Conservation (phyloP, 2,888 invertebrate species). For the Rotaria macrura region DNA sequence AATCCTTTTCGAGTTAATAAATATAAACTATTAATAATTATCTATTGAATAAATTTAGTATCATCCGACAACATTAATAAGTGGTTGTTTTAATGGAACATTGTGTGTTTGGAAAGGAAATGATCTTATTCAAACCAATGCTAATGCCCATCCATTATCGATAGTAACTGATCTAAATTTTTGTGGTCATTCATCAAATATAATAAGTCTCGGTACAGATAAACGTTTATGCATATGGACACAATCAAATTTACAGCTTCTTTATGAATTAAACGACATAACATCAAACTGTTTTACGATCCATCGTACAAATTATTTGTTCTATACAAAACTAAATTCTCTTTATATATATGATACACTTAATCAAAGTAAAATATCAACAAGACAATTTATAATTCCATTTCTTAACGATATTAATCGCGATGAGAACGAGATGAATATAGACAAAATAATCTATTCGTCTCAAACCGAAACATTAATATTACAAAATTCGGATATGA, state of each 20-base stretch:
- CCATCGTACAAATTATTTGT: slow-evolving; percentile 4
- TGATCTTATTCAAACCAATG: neutral
- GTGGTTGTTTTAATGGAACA: neutral
- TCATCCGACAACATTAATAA: neutral
- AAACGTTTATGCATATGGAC: slow-evolving; percentile 4
- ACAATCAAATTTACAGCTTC: neutral
- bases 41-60: neutral
- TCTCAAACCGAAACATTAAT: neutral
- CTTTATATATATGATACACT: neutral
- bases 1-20: too few relatives aligned
- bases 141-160: neutral
- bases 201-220: neutral
- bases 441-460: neutral
- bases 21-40: too few relatives aligned
- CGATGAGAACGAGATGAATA: neutral
- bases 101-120: neutral
- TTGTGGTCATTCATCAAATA: neutral
- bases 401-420: neutral
- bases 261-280: neutral
- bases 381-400: neutral
- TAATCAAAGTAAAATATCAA: neutral
- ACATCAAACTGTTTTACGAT: neutral
- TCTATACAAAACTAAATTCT: neutral
- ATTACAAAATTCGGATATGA: neutral
- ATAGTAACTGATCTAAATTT: neutral